phyloP scores from a whole-genome alignment of 2,888 invertebrate species.

The Tiphia femorata region DNA sequence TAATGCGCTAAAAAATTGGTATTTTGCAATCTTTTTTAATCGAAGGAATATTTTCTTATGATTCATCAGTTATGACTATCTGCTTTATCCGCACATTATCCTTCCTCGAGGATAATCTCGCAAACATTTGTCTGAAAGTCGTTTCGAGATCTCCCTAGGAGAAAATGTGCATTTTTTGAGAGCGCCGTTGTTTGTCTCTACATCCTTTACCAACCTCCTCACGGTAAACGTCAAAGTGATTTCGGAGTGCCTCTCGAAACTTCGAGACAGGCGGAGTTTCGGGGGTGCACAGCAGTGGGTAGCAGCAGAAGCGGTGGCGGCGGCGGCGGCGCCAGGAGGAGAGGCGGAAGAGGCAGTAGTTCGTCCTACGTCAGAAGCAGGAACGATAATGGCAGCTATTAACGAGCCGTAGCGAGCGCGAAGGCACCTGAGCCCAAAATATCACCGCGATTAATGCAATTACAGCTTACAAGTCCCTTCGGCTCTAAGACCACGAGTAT shows the following conservation, averaged over 20 bases:
- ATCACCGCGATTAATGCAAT: constrained; percentile 68
- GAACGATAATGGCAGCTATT: constrained; percentile 66
- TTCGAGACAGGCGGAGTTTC: constrained; percentile 19
- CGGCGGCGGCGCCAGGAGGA: constrained; percentile 18
- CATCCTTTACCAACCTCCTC: too few species aligned
- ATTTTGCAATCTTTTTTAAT: too few species aligned
- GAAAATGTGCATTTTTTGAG: too few species aligned
- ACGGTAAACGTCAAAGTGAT: constrained; percentile 39
- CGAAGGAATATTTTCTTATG: too few species aligned
- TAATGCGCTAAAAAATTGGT: too few species aligned
- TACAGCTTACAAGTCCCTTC: constrained; percentile 67
- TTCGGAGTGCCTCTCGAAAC: constrained; percentile 25
- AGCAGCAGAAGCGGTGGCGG: neutral
- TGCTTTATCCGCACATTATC: too few species aligned
- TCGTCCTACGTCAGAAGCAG: constrained; percentile 31
- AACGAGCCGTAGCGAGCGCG: constrained; percentile 62
- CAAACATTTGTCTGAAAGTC: too few species aligned
- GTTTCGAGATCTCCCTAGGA: too few species aligned
- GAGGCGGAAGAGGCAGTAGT: constrained; percentile 30
- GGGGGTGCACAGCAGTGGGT: neutral
- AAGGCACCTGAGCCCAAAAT: constrained; percentile 67
- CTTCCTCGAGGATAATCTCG: too few species aligned
- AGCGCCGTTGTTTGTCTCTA: too few species aligned
- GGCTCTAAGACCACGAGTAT: constrained; percentile 53
- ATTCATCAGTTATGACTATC: too few species aligned